phyloP scores from a whole-genome alignment of 2,113 vertebrate genomes.

The Percina caprodes region DNA sequence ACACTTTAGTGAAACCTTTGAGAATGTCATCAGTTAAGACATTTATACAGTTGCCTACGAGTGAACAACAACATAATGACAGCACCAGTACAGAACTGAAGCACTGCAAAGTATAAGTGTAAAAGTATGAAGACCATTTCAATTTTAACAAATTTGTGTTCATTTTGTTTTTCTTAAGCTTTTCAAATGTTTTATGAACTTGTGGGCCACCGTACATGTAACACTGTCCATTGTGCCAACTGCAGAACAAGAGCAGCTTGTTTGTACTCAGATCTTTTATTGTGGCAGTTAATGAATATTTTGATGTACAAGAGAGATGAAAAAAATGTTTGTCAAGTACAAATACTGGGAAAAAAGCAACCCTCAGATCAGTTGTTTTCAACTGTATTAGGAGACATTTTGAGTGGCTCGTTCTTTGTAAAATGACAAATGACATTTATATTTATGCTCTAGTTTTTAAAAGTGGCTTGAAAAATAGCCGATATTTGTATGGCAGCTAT shows the following conservation, averaged over 20 bases:
- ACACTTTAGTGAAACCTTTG: slow-evolving; percentile 7
- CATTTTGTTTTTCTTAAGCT: not conserved
- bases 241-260: slow-evolving; percentile 15
- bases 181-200: not conserved
- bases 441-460: slow-evolving; percentile 34
- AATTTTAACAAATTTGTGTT: not conserved
- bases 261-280: slow-evolving; percentile 39
- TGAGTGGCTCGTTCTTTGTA: slow-evolving; percentile 17
- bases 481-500: slow-evolving; percentile 56
- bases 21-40: slow-evolving; percentile 14
- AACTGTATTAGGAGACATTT: not conserved
- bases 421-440: slow-evolving; percentile 25
- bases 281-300: slow-evolving; percentile 64
- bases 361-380: not conserved
- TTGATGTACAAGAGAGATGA: slow-evolving; percentile 23
- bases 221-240: slow-evolving; percentile 53
- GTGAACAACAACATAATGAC: slow-evolving; percentile 2
- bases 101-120: not conserved
- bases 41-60: not conserved
- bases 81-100: not conserved
- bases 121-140: not conserved
- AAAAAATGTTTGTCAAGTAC: not conserved
- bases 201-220: not conserved
- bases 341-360: not conserved
- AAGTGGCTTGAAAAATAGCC: slow-evolving; percentile 9